Base-by-base conservation (phyloP, 2,888 invertebrate genomes). In the Crepidodera aurea region DNA sequence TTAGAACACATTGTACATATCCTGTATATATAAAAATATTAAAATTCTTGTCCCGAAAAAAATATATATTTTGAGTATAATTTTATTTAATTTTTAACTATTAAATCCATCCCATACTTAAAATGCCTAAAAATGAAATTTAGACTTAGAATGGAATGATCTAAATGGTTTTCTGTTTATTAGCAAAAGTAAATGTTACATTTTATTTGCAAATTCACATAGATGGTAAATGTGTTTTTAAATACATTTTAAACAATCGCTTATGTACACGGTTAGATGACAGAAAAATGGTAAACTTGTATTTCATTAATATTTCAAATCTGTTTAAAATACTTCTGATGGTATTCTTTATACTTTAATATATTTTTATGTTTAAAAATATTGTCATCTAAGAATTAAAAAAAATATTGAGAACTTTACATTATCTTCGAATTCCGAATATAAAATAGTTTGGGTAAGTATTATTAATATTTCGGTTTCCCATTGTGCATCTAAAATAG, bases 221-320 rank as follows among this genome's bases (percentile, higher is more conserved):
- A 29, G 4, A 51, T 19, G 7, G 19, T 39, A 37, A 39, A 51
- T 39, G 39, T 34, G 25, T 51, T 51, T 37, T 53, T 53, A 39
- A 40, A 18, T 25, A 39, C 2, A 22, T 42, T 42, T 42, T 13
- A 34, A 40, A 51, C 37, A 40, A 39, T n/a, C 22, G 40, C 53
- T 40, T 53, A 27, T 53, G 53, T 53, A 53, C 40, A 53, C 25
- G 25, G 22, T 53, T 53, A 53, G 37, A 4, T 25, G 39, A 10
- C 22, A 40, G 51, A 42, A 15, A 53, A 19, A 25, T 37, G 15
- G 10, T 42, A 39, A 53, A 53, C 18, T 40, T 53, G 16, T 40
- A 29, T 22, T 51, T 37, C 8, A 37, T 34, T 34, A 12, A n/a
- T n/a, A 34, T n/a, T n/a, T n/a, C n/a, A n/a, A n/a, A n/a, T n/a